A percentile compares a stretch with the other conserved stretches of the same genome.
These are phyloP conservation scores for Mergus octosetaceus DNA, from an alignment of 2,797 vertebrate genomes.

Conservation along the genomic window DNA sequence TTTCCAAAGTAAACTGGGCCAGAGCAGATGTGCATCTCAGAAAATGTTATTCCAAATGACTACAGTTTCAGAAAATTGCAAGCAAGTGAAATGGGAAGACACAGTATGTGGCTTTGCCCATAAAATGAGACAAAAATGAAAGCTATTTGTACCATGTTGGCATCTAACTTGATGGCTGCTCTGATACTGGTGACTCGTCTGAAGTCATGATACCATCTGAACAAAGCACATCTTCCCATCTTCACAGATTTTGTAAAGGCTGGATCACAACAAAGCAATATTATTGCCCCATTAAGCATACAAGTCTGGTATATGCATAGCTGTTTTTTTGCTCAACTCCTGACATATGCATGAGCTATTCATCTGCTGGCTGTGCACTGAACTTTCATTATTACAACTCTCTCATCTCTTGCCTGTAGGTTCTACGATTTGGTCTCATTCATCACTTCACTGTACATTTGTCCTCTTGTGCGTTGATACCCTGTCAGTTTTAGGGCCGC, in stretches of 20 bases:
- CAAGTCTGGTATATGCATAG: background rate
- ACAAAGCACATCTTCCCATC: background rate
- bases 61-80: background rate
- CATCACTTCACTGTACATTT: background rate
- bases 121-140: constrained; percentile 1
- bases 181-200: background rate
- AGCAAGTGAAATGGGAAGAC: background rate
- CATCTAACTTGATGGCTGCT: background rate
- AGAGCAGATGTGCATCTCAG: background rate
- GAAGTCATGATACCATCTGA: background rate
- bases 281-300: background rate
- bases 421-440: background rate
- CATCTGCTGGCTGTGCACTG: background rate
- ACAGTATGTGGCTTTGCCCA: background rate
- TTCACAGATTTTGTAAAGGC: background rate
- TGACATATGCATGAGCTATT: background rate
- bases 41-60: background rate
- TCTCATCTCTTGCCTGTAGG: background rate
- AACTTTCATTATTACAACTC: background rate
- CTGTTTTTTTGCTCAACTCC: background rate
- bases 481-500: background rate
- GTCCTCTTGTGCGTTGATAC: background rate
- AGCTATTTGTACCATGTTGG: background rate
- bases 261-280: background rate
- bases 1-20: background rate